Conservation (phyloP, 2,113 vertebrate species). For the Melierax canorus region DNA sequence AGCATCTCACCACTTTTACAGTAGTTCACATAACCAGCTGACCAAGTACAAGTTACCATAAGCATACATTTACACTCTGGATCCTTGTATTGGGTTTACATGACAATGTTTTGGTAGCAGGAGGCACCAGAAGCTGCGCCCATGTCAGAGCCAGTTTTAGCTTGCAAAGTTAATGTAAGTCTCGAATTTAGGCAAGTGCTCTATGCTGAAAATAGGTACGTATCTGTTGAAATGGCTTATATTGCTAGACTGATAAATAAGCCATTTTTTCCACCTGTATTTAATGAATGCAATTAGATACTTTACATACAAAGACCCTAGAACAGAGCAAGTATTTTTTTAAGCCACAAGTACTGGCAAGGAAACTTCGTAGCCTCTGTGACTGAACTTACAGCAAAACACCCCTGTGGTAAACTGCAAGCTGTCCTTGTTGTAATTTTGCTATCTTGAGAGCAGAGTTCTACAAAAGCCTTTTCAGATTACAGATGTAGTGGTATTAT, state of each 20-base stretch:
- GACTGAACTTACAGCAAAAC: neutral
- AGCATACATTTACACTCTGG: neutral
- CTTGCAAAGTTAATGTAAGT: neutral
- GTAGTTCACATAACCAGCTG: neutral
- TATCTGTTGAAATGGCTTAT: neutral
- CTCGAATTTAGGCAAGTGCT: neutral
- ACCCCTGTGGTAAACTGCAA: neutral
- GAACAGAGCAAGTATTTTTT: neutral
- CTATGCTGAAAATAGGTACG: neutral
- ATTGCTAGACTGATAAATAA: neutral
- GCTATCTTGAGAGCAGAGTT: neutral
- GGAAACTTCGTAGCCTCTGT: neutral
- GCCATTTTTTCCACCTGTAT: neutral
- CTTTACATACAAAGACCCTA: neutral
- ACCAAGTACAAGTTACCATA: neutral
- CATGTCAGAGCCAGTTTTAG: neutral
- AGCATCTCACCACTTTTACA: neutral
- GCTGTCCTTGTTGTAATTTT: neutral
- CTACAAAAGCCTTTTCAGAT: neutral
- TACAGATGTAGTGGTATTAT: neutral
- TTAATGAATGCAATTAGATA: neutral
- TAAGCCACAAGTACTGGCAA: neutral
- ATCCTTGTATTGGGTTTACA: neutral
- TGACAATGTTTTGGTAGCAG: neutral
- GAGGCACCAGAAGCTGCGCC: neutral